Evolutionary conservation across 2,797 vertebrate species (phyloP), one percentile per base, ranked within the genome.

Genomic region (Natrix natrix): DNA sequence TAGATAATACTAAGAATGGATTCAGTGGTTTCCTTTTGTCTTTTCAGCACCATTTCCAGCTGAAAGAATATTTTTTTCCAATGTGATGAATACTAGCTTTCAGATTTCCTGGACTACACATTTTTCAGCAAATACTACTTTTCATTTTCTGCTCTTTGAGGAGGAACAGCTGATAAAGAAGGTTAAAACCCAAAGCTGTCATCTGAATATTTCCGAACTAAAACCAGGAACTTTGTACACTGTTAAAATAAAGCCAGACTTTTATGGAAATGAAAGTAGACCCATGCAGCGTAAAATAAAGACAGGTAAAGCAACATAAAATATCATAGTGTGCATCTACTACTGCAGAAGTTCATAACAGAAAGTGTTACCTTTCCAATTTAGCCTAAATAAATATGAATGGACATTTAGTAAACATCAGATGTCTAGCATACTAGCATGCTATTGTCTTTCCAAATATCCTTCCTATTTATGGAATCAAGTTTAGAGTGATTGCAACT

Each of bases 241-340:
- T 43, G 87, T 95, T 22, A 93, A 94, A 94, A 93, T 97, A 0
- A 32, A 43, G 43, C 92, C 95, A 43, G 48, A 6, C 24, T 93
- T 92, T 10, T 98, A 97, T 13, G 95, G 95, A 93, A 86, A 92
- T 11, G 95, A 96, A 86, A 97, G 97, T 28, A 56, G 32, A 1
- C 0, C 93, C 7, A 37, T 57, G 3, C 74, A 28, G 5, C 88
- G 97, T 28, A 95, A 89, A 88, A 96, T 97, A 91, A 98, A 95
- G 91, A 98, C 97, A 54, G 97, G 97, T 98, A 95, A 56, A 83
- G 28, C 11, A 91, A 28, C 8, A 74, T 74, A 93, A 32, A 55
- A 87, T 89, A 61, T 2, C 7, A 8, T 20, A 5, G 56, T 20
- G 12, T 92, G 43, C 8, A 88, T 4, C 26, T 0, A 16, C n/a